Evolutionary conservation across 53 echinoderm and acorn worm species (phyloP).

Genomic region (Luidia sarsii): DNA sequence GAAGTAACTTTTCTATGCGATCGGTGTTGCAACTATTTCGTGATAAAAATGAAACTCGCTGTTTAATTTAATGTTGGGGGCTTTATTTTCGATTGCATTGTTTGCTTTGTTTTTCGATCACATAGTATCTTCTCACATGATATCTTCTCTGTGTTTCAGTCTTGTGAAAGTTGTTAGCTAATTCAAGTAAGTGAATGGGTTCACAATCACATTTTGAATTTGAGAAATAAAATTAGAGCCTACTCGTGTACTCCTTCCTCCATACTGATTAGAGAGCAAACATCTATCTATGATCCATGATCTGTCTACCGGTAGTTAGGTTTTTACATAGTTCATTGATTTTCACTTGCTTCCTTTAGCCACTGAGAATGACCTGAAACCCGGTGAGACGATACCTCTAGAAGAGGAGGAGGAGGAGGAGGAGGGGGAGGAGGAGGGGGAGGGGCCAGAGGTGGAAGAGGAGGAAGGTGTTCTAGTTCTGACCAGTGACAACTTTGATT

Average conservation of each 20-base stretch:
- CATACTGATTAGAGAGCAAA: background rate
- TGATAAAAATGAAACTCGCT: conserved; percentile 22
- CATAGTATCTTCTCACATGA: too few species aligned
- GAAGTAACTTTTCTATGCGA: background rate
- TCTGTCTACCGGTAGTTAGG: background rate
- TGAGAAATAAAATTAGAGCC: background rate
- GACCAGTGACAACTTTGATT: conserved; percentile 80
- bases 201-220: too few species aligned
- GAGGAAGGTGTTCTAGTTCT: conserved; percentile 89
- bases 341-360: background rate
- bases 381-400: background rate
- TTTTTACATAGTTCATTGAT: too few species aligned
- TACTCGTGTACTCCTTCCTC: background rate
- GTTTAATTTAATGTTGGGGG: too few species aligned
- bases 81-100: too few species aligned
- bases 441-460: conserved; percentile 44
- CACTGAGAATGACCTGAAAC: background rate
- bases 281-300: background rate
- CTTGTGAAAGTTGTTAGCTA: too few species aligned
- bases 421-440: conserved; percentile 43
- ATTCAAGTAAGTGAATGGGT: too few species aligned
- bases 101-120: too few species aligned
- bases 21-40: conserved; percentile 52
- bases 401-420: conserved; percentile 3
- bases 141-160: too few species aligned